Percentiles rank a stretch among this genome's conserved stretches.
phyloP scores from a whole-genome alignment of 2,888 invertebrate genomes.

The Acanthosepion pharaonis region DNA sequence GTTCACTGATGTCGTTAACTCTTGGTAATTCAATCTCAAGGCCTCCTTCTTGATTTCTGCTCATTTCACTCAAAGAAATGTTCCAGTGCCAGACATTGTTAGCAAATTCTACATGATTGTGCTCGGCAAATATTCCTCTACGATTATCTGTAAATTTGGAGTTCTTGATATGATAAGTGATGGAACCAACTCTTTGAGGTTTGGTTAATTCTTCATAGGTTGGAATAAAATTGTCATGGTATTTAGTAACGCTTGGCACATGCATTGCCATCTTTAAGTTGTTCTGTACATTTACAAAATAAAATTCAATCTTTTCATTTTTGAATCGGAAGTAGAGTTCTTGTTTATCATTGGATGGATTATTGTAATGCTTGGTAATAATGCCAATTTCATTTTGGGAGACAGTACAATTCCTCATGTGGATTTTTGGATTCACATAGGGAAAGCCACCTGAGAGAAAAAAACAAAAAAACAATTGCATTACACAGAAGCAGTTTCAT shows the following conservation, averaged over 20 bases:
- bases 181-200: conserved; percentile 88
- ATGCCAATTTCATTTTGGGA: conserved; percentile 67
- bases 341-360: conserved; percentile 71
- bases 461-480: not conserved
- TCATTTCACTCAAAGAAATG: conserved; percentile 88
- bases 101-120: conserved; percentile 91
- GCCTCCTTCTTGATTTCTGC: conserved; percentile 89
- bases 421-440: conserved; percentile 54
- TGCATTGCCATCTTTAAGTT: conserved; percentile 70
- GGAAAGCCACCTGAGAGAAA: conserved; percentile 50
- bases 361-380: conserved; percentile 73
- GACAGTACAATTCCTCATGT: conserved; percentile 63
- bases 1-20: conserved; percentile 77
- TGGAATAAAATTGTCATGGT: conserved; percentile 72
- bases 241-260: conserved; percentile 73
- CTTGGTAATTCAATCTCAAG: conserved; percentile 92
- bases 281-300: conserved; percentile 60
- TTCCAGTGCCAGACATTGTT: conserved; percentile 98
- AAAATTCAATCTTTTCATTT: conserved; percentile 66
- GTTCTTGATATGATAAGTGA: conserved; percentile 90
- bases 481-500: not conserved
- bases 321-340: conserved; percentile 72
- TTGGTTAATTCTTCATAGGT: conserved; percentile 75
- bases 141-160: conserved; percentile 90
- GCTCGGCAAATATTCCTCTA: conserved; percentile 86